Conservation (phyloP, 2,888 invertebrate species). For the Troides helena region DNA sequence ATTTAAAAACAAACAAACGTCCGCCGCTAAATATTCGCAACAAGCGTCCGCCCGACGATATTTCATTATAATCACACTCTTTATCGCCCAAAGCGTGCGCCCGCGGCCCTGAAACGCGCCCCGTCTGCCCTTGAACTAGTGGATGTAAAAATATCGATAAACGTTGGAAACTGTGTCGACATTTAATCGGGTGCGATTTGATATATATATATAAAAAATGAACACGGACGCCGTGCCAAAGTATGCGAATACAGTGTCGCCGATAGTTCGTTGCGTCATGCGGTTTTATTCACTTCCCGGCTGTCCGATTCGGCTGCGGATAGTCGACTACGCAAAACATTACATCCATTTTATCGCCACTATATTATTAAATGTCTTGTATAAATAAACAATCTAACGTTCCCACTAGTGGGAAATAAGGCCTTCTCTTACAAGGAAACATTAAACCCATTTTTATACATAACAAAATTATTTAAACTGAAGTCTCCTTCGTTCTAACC, state of each 20-base stretch:
- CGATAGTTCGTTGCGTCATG: constrained; percentile 13
- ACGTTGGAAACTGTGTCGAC: constrained; percentile 33
- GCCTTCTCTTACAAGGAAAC: no score
- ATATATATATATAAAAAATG: constrained; percentile 11
- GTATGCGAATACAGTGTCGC: constrained; percentile 30
- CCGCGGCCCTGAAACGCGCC: constrained; percentile 43
- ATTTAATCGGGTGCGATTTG: constrained; percentile 35
- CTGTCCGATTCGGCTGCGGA: constrained; percentile 10
- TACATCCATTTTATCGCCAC: background rate
- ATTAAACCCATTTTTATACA: no score
- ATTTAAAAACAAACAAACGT: constrained; percentile 25
- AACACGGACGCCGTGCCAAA: constrained; percentile 34
- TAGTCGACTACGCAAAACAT: constrained; percentile 2
- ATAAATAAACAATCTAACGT: no score
- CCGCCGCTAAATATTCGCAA: constrained; percentile 18
- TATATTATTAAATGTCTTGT: background rate
- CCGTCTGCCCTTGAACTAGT: constrained; percentile 56
- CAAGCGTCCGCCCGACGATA: constrained; percentile 17
- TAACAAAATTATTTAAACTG: no score
- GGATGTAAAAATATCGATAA: constrained; percentile 35
- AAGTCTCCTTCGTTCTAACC: no score
- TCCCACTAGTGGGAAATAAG: no score
- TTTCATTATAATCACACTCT: constrained; percentile 31
- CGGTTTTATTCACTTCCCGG: constrained; percentile 20
- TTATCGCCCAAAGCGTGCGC: constrained; percentile 41